Conservation (phyloP, 2,113 vertebrate species). For the Phylloscopus trochiloides region DNA sequence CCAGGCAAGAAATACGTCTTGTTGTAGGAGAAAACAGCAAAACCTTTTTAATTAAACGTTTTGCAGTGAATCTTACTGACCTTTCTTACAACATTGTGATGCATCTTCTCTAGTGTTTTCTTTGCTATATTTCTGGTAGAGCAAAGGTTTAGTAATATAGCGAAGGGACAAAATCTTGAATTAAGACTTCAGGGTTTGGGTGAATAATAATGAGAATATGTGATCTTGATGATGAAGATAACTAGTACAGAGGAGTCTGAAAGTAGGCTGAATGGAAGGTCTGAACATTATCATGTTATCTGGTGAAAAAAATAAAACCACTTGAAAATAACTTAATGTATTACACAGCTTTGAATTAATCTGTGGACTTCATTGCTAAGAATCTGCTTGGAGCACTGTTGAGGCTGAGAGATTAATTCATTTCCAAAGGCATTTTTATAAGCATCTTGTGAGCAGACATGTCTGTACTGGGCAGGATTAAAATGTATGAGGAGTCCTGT, state of each 20-base stretch:
- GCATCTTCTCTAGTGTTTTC: background rate
- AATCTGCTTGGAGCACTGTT: background rate
- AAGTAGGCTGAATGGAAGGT: background rate
- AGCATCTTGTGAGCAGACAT: background rate
- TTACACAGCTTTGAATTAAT: background rate
- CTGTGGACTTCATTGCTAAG: background rate
- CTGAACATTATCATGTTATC: background rate
- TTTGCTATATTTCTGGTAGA: background rate
- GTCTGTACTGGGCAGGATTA: background rate
- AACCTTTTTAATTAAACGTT: background rate
- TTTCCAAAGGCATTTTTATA: background rate
- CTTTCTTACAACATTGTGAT: background rate
- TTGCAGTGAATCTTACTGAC: background rate
- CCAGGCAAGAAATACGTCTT: background rate
- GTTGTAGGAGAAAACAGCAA: background rate
- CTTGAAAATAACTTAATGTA: background rate
- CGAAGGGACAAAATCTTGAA: background rate
- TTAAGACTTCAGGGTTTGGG: background rate
- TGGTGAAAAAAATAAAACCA: background rate
- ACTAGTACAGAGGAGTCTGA: background rate
- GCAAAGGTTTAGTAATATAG: background rate
- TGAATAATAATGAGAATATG: background rate
- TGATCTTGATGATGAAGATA: background rate
- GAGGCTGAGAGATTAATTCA: background rate
- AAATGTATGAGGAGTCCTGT: background rate